Conservation (phyloP, 2,797 vertebrate species). For the Epinephelus malabaricus region DNA sequence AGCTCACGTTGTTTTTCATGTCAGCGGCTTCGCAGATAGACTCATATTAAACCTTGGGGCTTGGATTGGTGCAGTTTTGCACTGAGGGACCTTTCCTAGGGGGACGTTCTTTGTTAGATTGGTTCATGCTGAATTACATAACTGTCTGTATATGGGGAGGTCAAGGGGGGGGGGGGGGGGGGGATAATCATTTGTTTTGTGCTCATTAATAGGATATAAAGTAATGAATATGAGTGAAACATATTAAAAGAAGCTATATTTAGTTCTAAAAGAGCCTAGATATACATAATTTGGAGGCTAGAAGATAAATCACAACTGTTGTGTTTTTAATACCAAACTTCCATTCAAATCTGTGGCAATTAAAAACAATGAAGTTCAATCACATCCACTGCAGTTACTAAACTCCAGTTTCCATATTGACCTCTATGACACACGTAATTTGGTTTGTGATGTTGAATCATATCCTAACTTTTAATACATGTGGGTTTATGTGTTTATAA, state of each 20-base stretch:
- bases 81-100: neutral
- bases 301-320: neutral
- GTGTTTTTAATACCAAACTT: slow-evolving; percentile 19
- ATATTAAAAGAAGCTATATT: neutral
- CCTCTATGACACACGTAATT: no score
- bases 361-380: neutral
- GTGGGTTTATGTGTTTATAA: neutral
- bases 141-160: slow-evolving; percentile 51
- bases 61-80: slow-evolving; percentile 31
- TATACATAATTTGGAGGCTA: neutral
- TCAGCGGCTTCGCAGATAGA: slow-evolving; percentile 20
- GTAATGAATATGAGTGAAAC: neutral
- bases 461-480: neutral
- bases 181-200: slow-evolving; percentile 3
- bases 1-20: slow-evolving; percentile 24
- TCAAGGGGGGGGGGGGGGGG: slow-evolving; percentile 12
- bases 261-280: neutral
- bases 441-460: neutral
- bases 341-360: neutral
- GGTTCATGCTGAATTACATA: slow-evolving; percentile 59
- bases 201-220: neutral
- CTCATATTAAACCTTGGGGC: slow-evolving; percentile 19
- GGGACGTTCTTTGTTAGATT: slow-evolving; percentile 16
- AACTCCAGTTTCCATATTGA: no score
- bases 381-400: neutral